Evolutionary conservation across 2,797 vertebrate species (phyloP).

Genomic region (Notolepis coatsorum): DNA sequence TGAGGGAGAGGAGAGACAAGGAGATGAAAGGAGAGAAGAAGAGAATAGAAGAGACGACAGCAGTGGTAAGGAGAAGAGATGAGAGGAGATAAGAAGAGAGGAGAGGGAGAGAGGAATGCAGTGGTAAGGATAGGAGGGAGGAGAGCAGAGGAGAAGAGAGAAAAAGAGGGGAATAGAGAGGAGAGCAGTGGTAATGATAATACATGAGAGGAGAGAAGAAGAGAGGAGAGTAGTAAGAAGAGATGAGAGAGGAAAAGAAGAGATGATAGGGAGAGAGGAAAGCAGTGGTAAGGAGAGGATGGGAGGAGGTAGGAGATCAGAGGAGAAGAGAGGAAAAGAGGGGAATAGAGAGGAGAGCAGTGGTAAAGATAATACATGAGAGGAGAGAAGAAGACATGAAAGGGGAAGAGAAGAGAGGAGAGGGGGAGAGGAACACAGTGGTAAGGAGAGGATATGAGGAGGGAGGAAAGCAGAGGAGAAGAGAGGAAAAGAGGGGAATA

Average conservation of each 20-base stretch:
- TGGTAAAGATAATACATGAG: conserved; percentile 6
- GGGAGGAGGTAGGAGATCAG: not conserved
- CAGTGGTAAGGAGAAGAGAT: conserved; percentile 9
- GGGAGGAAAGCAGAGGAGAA: no score
- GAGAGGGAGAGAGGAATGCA: not conserved
- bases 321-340: not conserved
- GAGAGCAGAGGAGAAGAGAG: not conserved
- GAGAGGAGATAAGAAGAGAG: not conserved
- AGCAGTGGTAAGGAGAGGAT: not conserved
- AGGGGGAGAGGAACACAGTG: not conserved
- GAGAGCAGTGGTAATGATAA: no score
- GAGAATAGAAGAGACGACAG: conserved; percentile 1
- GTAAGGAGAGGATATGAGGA: not conserved
- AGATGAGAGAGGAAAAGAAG: not conserved
- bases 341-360: not conserved
- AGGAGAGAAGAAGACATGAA: not conserved
- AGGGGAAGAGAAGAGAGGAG: conserved; percentile 9
- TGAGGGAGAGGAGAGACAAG: not conserved
- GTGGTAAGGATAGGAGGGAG: no score
- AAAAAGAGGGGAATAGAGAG: not conserved
- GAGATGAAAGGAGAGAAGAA: not conserved
- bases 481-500: not conserved
- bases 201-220: not conserved
- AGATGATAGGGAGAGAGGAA: not conserved
- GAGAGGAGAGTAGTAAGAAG: not conserved